Conservation (phyloP, 2,113 vertebrate genomes). For the Centropus bengalensis region DNA sequence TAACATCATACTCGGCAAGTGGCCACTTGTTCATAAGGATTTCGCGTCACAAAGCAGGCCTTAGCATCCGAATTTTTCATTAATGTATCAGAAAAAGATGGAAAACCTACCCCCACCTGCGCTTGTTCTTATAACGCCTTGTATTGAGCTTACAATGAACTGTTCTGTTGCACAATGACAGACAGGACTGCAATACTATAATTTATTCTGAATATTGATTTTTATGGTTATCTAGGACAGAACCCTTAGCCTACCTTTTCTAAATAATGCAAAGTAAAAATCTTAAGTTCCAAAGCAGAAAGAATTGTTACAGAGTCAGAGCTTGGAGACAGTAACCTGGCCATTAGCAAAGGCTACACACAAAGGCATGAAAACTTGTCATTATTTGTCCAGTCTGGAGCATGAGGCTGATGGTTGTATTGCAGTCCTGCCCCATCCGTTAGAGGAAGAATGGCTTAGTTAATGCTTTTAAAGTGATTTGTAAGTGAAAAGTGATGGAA, state of each 20-base stretch:
- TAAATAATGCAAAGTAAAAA: not conserved
- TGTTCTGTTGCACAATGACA: not conserved
- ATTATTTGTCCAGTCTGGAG: not conserved
- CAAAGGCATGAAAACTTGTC: not conserved
- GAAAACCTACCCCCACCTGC: not conserved
- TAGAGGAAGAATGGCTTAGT: not conserved
- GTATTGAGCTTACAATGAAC: not conserved
- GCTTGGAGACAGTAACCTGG: not conserved
- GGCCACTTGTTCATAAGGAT: not conserved
- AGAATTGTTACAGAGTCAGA: not conserved
- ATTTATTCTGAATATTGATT: not conserved
- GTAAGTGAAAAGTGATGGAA: not conserved
- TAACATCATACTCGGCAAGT: accelerated
- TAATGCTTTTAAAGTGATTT: not conserved
- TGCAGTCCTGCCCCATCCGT: not conserved
- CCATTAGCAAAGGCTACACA: not conserved
- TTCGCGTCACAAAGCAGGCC: not conserved
- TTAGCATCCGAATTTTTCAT: not conserved
- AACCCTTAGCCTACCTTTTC: not conserved
- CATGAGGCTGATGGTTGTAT: not conserved
- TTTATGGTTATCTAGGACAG: not conserved
- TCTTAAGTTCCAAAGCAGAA: not conserved
- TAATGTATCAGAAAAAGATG: not conserved
- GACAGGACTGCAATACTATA: not conserved
- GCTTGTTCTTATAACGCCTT: not conserved